Evolutionary conservation across 2,113 vertebrate species (phyloP), one percentile per base, ranked within the genome.

Genomic region (Eulemur rufifrons): DNA sequence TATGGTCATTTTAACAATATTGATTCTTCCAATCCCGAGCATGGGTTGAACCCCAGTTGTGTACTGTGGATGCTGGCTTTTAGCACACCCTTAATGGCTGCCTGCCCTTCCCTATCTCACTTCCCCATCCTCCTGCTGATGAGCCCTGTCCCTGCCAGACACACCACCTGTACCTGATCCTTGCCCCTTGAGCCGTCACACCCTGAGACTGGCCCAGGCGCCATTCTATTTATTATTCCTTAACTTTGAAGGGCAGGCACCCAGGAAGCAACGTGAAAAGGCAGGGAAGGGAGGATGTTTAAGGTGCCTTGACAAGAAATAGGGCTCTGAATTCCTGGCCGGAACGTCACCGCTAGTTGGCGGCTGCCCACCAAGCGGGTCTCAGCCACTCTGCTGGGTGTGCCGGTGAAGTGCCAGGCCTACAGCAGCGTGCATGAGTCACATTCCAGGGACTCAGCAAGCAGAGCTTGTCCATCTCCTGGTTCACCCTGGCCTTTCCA

Each of bases 261-360:
- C 27, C 8, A 39, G 18, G 15, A 74, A 74, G 64, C 37, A 74
- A 18, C 34, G 6, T 8, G 18, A 52, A 74, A 86, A 34, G n/a
- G 23, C 66, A 50, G 39, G 63, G 34, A 74, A 34, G 56, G 39
- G 64, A 73, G 3, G 11, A 45, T 45, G 54, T 77, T 76, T n/a
- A 42, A 42, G 78, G 21, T 15, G 20, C 4, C 0, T 21, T 1
- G 3, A 29, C 34, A 94, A 66, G 37, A 93, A 88, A 96, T 13
- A 21, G 4, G 0, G 6, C 39, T 45, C 71, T 84, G 77, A 25
- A 77, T 52, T 61, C 45, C 68, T 76, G 86, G 3, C 71, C 69
- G 39, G 27, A n/a, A 6, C 3, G 0, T 11, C 21, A 42, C 6
- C 0, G 4, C 21, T 12, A n/a, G 50, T 34, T 27, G 69, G 20